Base-by-base conservation (phyloP, 2,113 vertebrate species). In the Glaucidium brasilianum region DNA sequence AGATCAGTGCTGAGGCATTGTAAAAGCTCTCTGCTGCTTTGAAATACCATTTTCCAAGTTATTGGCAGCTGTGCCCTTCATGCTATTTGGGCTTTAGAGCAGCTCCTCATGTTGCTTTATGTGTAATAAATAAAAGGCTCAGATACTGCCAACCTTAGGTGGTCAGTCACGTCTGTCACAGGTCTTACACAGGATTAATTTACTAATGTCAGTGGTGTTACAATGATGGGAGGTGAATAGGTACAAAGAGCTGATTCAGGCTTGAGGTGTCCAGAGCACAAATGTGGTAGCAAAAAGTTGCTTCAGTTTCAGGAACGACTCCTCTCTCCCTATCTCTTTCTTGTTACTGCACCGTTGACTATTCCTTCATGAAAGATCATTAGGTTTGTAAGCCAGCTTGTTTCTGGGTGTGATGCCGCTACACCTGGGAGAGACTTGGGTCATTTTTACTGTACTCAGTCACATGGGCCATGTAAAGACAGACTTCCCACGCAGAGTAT, bases 401-500 rank as follows among this genome's bases (percentile, higher is more conserved):
- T 47, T 81, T 26, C 72, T 95, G 68, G 7, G 26, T 27, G 43
- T 4, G 3, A 73, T 77, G 47, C 45, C 56, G 32, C 92, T 96
- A 74, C 15, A 80, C 32, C 45, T 77, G 67, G 68, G 43, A 88
- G 75, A 91, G 47, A 60, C 27, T 29, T 66, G 43, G 41, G 67
- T 93, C 81, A 78, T 96, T 97, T 97, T 96, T 64, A 73, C 74
- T 91, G 53, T 91, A 81, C 71, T 92, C 12, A 62, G 68, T 96
- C 82, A 95, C 87, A 66, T 69, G 88, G 92, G 53, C 60, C 82
- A 6, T 25, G 22, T 88, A 93, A 95, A 94, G 71, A 78, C 66
- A 90, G 62, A 47, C 84, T 97, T 93, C 85, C 92, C 67, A 84
- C 95, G 58, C 89, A 94, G 86, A 92, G 84, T 75, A 86, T 97